These are phyloP conservation scores for Lagria hirta DNA, from an alignment of 2,888 invertebrate species.

Conservation along the genomic window DNA sequence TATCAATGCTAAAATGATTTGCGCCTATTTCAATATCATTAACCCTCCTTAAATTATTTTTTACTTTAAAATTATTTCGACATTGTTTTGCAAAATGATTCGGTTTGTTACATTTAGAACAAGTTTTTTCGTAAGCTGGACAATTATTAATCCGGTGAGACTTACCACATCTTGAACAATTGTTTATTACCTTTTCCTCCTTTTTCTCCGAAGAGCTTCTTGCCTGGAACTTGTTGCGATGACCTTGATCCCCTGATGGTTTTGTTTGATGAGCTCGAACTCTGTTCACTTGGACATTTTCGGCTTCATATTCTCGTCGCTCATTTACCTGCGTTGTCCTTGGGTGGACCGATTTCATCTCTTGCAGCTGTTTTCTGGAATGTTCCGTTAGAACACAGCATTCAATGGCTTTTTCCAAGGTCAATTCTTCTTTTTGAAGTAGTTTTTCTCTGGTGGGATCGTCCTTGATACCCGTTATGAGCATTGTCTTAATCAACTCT, in stretches of 20 bases:
- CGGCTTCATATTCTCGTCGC: too few species aligned
- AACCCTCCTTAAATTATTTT: too few species aligned
- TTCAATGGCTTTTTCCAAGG: slow-evolving; percentile 6
- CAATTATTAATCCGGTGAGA: slow-evolving; percentile 8
- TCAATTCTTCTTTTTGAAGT: slow-evolving; percentile 12
- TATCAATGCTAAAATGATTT: too few species aligned
- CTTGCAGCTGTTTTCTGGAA: slow-evolving; percentile 9
- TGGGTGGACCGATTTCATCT: slow-evolving; percentile 12
- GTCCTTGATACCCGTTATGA: slow-evolving; percentile 18
- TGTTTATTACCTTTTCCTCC: too few species aligned
- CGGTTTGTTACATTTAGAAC: slow-evolving; percentile 11
- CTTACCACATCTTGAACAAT: slow-evolving; percentile 10
- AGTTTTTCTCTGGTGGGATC: slow-evolving; percentile 16
- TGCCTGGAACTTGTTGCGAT: too few species aligned
- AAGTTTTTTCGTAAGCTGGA: slow-evolving; percentile 12
- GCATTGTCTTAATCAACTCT: slow-evolving; percentile 14
- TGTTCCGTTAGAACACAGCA: slow-evolving; percentile 8
- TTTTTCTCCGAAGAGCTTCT: slow-evolving; percentile 1
- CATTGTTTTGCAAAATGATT: slow-evolving; percentile 16
- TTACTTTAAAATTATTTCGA: too few species aligned
- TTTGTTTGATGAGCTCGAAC: too few species aligned
- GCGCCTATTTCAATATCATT: too few species aligned
- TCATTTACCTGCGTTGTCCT: too few species aligned
- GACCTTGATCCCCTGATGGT: too few species aligned
- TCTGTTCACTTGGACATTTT: too few species aligned